phyloP scores from a whole-genome alignment of 2,113 vertebrate genomes.

The Equus przewalskii region DNA sequence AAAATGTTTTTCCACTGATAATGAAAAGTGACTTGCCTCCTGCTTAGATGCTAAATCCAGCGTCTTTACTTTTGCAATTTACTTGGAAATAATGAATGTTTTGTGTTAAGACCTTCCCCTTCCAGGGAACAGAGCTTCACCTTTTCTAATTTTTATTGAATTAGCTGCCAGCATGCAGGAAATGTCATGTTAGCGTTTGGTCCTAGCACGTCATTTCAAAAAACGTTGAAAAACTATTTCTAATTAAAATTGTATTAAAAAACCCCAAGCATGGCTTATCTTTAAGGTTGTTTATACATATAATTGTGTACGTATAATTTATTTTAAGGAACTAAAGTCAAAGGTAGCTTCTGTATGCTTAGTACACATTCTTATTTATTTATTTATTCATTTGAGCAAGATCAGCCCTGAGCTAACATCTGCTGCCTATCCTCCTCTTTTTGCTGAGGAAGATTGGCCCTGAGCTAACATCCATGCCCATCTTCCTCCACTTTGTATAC shows the following conservation, averaged over 20 bases:
- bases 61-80: constrained; percentile 56
- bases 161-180: constrained; percentile 65
- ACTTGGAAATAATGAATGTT: constrained; percentile 66
- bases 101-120: constrained; percentile 54
- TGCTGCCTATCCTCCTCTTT: no score
- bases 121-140: constrained; percentile 22
- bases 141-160: constrained; percentile 72
- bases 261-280: background rate
- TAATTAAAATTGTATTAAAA: constrained; percentile 20
- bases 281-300: background rate
- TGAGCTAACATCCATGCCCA: no score
- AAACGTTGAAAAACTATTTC: background rate
- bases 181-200: constrained; percentile 59
- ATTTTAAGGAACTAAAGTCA: constrained; percentile 40
- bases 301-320: background rate
- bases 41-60: constrained; percentile 21
- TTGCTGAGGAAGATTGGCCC: no score
- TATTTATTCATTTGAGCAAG: no score
- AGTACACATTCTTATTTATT: background rate
- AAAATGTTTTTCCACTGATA: constrained; percentile 48
- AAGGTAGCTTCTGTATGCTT: background rate
- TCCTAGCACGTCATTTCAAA: background rate
- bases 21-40: constrained; percentile 75
- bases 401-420: no score
- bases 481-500: no score